Evolutionary conservation across 2,888 invertebrate genomes (phyloP), one percentile per base, ranked within the genome.

Genomic region (Leptopilina drosophilae): DNA sequence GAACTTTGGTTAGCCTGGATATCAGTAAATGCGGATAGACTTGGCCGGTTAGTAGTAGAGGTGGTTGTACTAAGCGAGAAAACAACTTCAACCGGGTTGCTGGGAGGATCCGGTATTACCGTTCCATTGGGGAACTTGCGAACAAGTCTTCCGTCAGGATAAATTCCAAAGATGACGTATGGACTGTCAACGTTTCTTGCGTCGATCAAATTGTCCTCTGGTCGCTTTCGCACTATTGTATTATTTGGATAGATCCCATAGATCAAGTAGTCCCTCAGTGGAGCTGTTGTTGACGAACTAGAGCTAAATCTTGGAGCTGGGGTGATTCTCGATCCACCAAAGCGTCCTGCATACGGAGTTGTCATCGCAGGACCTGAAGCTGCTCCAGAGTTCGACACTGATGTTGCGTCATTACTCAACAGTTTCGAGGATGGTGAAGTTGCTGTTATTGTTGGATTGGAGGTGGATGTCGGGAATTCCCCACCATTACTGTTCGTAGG

Each of bases 51-150:
- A 90, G 92, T 91, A 80, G 85, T 87, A 76, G 88, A 89, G 84
- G 89, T 89, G 86, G 88, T 87, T 84, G 91, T 91, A 85, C 88
- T 91, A 88, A 91, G 90, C 81, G 90, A 87, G 86, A 91, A 91
- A 81, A 92, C 90, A 87, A 91, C 88, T 88, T 92, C 91, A 80
- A 92, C 90, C 82, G 91, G 91, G 84, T 87, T 91, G 80, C 87
- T 89, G 79, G 91, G 90, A 80, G 91, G 90, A 89, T 95, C 95
- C 92, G 96, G 95, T 92, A 96, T 94, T 92, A 95, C 93, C 90
- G 96, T 96, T 91, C 96, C 96, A 89, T 96, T 96, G 84, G 96
- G 96, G 91, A 95, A 96, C 93, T 95, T 96, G 92, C 95, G 94
- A 90, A 96, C 95, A 91, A 96, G 93, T 91, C 95, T 95, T 92